These are phyloP conservation scores for Ceratosolen fusciceps DNA, from an alignment of 1,140 invertebrate genomes.

Conservation along the genomic window DNA sequence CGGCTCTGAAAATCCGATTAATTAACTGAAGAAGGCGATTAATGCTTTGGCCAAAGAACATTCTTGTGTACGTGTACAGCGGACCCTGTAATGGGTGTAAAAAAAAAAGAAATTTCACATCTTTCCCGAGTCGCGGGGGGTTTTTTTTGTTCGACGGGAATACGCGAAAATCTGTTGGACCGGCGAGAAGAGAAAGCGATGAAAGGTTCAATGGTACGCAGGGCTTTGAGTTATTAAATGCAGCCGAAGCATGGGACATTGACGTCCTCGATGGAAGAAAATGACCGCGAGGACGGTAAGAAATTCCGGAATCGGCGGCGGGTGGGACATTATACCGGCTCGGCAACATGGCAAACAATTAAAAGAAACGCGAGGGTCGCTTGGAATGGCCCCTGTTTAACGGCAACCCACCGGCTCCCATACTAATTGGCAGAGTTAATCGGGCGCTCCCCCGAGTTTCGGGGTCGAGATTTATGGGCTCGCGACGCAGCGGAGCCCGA, in stretches of 20 bases:
- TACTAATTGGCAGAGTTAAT: constrained; percentile 59
- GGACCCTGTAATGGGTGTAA: too few species aligned
- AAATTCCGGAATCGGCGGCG: neutral
- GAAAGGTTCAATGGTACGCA: too few species aligned
- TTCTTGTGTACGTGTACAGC: neutral
- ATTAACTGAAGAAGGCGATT: neutral
- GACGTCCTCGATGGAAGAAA: neutral
- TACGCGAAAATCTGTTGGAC: too few species aligned
- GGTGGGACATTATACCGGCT: neutral
- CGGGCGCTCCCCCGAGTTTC: constrained; percentile 51
- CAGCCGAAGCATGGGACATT: too few species aligned
- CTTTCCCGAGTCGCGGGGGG: too few species aligned
- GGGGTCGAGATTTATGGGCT: constrained; percentile 54
- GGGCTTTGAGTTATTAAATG: too few species aligned
- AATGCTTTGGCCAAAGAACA: neutral
- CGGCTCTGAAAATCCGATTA: neutral
- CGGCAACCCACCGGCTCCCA: constrained; percentile 27
- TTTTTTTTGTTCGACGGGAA: too few species aligned
- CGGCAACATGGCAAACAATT: neutral
- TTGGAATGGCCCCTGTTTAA: constrained; percentile 39
- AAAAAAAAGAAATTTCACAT: too few species aligned
- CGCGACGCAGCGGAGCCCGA: constrained; percentile 23
- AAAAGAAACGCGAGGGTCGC: constrained; percentile 43
- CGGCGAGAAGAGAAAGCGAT: too few species aligned
- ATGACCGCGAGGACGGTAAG: too few species aligned